These are phyloP conservation scores for Melanotaenia parkinsoni DNA, from an alignment of 2,797 vertebrate species.

Conservation along the genomic window DNA sequence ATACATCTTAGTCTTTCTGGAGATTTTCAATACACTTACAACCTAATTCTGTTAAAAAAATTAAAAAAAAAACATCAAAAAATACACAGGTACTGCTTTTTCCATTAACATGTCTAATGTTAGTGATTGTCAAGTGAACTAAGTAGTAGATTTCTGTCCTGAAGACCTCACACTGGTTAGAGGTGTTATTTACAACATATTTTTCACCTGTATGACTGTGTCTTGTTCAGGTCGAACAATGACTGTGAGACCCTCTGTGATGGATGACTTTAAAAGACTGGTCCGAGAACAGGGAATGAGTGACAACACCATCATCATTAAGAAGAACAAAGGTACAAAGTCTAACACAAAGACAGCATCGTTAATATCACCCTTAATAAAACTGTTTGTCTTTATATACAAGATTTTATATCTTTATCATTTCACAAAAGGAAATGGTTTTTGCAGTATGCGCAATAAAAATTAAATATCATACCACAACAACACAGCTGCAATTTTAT, in stretches of 20 bases:
- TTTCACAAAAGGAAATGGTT: not conserved
- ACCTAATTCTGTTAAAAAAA: not conserved
- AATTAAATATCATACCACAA: not conserved
- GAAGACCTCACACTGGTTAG: not conserved
- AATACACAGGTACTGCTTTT: too few relatives aligned
- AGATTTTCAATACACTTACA: not conserved
- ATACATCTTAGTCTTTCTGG: not conserved
- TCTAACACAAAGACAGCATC: not conserved
- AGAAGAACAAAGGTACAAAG: slow-evolving; percentile 84
- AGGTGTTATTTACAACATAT: not conserved
- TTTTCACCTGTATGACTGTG: slow-evolving; percentile 1
- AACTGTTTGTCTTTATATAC: not conserved
- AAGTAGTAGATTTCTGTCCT: not conserved
- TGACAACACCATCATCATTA: slow-evolving; percentile 72
- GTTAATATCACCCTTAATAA: too few relatives aligned
- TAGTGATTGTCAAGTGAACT: not conserved
- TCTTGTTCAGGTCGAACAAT: slow-evolving; percentile 83
- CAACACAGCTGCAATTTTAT: not conserved
- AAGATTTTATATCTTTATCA: not conserved
- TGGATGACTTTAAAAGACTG: slow-evolving; percentile 86
- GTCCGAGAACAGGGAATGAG: slow-evolving; percentile 84
- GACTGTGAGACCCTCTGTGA: slow-evolving; percentile 79
- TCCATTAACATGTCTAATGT: not conserved
- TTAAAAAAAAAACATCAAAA: too few relatives aligned
- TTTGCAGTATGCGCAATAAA: not conserved